These are phyloP conservation scores for Paracentrotus lividus DNA, from an alignment of 53 echinoderm and acorn worm species.

Conservation along the genomic window DNA sequence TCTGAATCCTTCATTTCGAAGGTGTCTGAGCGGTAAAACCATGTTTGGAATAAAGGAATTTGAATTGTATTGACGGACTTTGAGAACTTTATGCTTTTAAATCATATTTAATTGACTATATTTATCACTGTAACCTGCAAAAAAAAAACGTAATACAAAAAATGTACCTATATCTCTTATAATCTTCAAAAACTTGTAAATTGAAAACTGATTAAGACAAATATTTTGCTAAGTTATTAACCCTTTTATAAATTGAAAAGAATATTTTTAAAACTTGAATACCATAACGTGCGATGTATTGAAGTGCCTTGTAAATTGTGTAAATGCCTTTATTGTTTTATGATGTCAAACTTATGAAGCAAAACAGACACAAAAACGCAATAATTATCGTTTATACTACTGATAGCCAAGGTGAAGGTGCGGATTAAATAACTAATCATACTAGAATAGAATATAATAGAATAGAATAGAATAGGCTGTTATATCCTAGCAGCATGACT, in stretches of 20 bases:
- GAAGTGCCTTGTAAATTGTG: constrained; percentile 54
- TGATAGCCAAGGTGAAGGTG: neutral
- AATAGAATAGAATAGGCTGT: constrained; percentile 1
- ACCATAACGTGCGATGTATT: constrained; percentile 6
- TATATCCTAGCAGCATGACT: neutral
- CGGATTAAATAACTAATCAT: neutral
- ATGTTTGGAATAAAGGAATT: neutral
- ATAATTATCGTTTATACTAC: constrained; percentile 41
- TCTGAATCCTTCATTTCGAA: constrained; percentile 5
- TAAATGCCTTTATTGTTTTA: constrained; percentile 51
- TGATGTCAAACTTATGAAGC: constrained; percentile 36
- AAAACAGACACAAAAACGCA: constrained; percentile 37
- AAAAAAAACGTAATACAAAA: neutral
- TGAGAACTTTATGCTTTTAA: neutral
- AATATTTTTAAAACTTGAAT: neutral
- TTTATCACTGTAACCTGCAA: neutral
- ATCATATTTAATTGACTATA: neutral
- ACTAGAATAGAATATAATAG: constrained; percentile 11
- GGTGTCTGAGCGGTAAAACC: neutral
- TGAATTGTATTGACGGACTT: neutral
- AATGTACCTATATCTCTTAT: neutral
- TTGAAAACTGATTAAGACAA: constrained; percentile 11
- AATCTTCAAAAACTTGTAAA: neutral
- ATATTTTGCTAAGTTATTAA: constrained; percentile 21
- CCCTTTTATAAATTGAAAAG: constrained; percentile 8